Evolutionary conservation across 2,797 vertebrate species (phyloP).

Genomic region (Salarias fasciatus): DNA sequence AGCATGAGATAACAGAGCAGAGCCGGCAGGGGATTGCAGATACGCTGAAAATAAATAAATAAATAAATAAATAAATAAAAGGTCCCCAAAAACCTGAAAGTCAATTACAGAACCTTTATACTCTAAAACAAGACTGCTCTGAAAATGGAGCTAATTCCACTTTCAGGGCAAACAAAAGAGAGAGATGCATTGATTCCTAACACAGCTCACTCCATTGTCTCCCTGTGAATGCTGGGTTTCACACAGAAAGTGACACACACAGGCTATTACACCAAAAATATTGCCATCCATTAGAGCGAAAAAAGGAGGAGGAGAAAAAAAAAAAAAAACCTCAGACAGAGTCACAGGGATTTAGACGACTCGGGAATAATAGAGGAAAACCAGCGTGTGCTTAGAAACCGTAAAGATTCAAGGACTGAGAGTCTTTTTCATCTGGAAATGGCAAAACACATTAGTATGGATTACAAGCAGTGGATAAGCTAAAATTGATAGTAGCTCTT

Average conservation of each 20-base stretch:
- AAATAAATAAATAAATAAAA: slow-evolving; percentile 12
- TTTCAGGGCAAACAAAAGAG: slow-evolving; percentile 46
- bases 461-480: slow-evolving; percentile 32
- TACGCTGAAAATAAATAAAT: background rate
- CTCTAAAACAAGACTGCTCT: slow-evolving; percentile 15
- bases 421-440: slow-evolving; percentile 23
- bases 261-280: slow-evolving; percentile 40
- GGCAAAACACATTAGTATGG: slow-evolving; percentile 51
- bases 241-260: slow-evolving; percentile 26
- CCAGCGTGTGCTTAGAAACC: slow-evolving; percentile 36
- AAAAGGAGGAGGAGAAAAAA: no score
- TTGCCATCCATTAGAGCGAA: slow-evolving; percentile 24
- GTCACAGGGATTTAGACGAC: slow-evolving; percentile 35
- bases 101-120: slow-evolving; percentile 7
- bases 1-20: no score
- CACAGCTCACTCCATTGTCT: slow-evolving; percentile 36
- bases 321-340: slow-evolving; percentile 28
- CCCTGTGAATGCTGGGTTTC: slow-evolving; percentile 12
- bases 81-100: slow-evolving; percentile 1
- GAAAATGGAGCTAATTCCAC: slow-evolving; percentile 39
- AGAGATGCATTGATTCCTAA: slow-evolving; percentile 47
- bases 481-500: slow-evolving; percentile 34
- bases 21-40: no score
- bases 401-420: slow-evolving; percentile 36
- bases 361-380: slow-evolving; percentile 33